Evolutionary conservation across 1,140 invertebrate genomes (phyloP), one percentile per base, ranked within the genome.

Genomic region (Octopus bimaculoides): DNA sequence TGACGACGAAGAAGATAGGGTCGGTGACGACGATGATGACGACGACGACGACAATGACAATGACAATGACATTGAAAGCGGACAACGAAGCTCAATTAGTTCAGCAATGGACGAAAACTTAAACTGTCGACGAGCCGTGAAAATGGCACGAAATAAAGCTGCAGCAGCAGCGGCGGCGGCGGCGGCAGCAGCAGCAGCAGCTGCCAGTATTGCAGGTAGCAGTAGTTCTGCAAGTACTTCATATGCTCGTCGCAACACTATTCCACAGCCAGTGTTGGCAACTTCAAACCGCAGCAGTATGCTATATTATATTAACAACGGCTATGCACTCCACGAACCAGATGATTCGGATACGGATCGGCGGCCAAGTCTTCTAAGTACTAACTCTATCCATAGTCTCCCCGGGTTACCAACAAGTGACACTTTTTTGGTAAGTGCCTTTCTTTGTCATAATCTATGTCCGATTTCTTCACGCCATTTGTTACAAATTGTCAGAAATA

Each of bases 251-350:
- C 61, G 69, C 54, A 52, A 77, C 14, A 71, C 66, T n/a, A 71
- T 71, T 20, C 66, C 66, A 6, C 66, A 71, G 14, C 66, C 66
- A 10, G 66, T 6, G 26, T 6, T 71, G 9, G 61, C 52, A 53
- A 77, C 79, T 52, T 79, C 74, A 26, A 80, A 73, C 54, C 78
- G 74, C 8, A 83, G 78, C 77, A 76, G 75, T 14, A 82, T 80
- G 54, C 75, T 84, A 17, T 84, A 80, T 76, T 84, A 84, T 77
- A 77, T 84, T 66, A 84, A 84, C 77, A 80, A 84, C 78, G 81
- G 79, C 41, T 84, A 76, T 78, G 73, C n/a, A 81, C 69, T 52
- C 74, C 78, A 20, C 20, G 56, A 26, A 78, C 75, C 20, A 69
- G 76, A 75, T 14, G 71, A 76, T n/a, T 79, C 75, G 75, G 75